These are phyloP conservation scores for Paratilapia polleni DNA, from an alignment of 2,113 vertebrate genomes.

Conservation along the genomic window DNA sequence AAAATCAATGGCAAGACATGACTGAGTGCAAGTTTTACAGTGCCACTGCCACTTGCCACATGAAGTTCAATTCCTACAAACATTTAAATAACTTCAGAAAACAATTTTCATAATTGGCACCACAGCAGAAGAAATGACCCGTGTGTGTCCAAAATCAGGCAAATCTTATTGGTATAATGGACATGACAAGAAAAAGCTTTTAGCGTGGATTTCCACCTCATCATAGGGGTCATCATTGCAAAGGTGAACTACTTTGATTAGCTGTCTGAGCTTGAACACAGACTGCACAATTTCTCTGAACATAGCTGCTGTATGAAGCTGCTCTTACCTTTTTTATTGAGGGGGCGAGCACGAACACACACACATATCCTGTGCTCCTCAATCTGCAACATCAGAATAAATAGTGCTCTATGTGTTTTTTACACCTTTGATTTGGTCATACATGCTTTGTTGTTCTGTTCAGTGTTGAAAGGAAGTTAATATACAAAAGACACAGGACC, in stretches of 20 bases:
- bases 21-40: too few relatives aligned
- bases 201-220: background rate
- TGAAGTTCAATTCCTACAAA: background rate
- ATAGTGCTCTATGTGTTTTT: background rate
- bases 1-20: too few relatives aligned
- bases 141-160: background rate
- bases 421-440: background rate
- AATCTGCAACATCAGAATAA: constrained; percentile 81
- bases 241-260: background rate
- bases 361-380: constrained; percentile 99
- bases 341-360: constrained; percentile 94
- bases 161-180: background rate
- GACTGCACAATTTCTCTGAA: background rate
- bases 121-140: background rate
- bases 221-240: background rate
- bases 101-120: background rate
- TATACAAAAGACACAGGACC: background rate
- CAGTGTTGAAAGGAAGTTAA: background rate
- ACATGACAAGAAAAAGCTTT: background rate
- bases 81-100: background rate
- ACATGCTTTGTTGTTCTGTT: background rate
- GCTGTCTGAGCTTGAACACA: background rate
- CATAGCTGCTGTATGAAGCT: background rate
- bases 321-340: constrained; percentile 94
- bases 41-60: too few relatives aligned